These are phyloP conservation scores for Marmota monax DNA, from an alignment of 2,113 vertebrate genomes.

Conservation along the genomic window DNA sequence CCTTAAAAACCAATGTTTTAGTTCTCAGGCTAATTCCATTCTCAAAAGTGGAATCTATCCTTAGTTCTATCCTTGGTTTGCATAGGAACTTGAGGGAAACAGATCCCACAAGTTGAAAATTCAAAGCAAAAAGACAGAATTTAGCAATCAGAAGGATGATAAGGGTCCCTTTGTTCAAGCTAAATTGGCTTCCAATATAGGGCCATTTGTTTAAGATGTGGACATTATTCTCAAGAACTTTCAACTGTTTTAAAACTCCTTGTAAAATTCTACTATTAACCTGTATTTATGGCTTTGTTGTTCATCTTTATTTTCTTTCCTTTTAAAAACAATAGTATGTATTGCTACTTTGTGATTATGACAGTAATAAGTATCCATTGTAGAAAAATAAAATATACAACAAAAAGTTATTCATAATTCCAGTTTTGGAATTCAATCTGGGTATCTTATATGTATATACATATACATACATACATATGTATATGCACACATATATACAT, in stretches of 20 bases:
- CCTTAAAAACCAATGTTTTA: background rate
- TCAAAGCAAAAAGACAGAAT: background rate
- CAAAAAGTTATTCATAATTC: background rate
- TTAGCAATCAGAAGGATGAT: background rate
- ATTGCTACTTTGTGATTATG: background rate
- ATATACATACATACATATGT: background rate
- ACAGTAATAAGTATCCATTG: background rate
- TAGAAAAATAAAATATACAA: conserved; percentile 11
- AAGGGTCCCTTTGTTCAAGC: background rate
- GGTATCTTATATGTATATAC: background rate
- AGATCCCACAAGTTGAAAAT: background rate
- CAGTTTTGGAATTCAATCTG: background rate
- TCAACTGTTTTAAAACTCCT: background rate
- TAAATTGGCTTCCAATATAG: accelerated
- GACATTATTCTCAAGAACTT: background rate
- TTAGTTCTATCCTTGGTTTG: background rate
- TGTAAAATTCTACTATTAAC: background rate
- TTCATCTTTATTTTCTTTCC: background rate
- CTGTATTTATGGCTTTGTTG: background rate
- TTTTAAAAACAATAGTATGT: background rate
- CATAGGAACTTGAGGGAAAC: background rate
- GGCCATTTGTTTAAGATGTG: background rate
- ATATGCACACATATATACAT: background rate
- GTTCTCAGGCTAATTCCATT: background rate
- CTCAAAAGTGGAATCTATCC: background rate